These are phyloP conservation scores for Xestoiulus laeticollis DNA, from an alignment of 2,888 invertebrate species.

Conservation along the genomic window DNA sequence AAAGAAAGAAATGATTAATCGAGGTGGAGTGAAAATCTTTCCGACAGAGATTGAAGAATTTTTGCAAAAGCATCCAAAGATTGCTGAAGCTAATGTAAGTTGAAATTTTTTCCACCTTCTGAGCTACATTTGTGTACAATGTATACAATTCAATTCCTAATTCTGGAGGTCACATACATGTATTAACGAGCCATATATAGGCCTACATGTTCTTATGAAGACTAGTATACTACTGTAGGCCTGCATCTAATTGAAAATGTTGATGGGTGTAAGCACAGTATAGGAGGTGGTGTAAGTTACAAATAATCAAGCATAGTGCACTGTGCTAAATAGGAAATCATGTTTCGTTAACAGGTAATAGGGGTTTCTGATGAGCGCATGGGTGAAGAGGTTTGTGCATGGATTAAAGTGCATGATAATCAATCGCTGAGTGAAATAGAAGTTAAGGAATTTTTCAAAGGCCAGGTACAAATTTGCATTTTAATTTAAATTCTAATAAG, in stretches of 20 bases:
- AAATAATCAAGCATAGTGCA: too few species aligned
- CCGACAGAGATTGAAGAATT: slow-evolving; percentile 68
- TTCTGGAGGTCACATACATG: too few species aligned
- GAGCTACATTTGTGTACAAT: too few species aligned
- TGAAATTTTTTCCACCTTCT: neutral
- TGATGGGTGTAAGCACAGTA: too few species aligned
- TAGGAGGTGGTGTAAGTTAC: too few species aligned
- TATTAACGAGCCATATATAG: too few species aligned
- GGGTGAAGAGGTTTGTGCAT: neutral
- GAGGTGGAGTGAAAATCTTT: slow-evolving; percentile 70
- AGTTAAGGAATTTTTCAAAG: neutral
- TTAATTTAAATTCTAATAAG: neutral
- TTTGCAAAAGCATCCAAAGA: slow-evolving; percentile 66
- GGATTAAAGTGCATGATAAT: neutral
- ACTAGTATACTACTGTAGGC: too few species aligned
- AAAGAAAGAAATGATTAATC: slow-evolving; percentile 67
- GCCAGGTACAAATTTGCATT: neutral
- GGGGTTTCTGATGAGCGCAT: neutral
- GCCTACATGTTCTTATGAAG: too few species aligned
- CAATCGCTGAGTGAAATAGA: neutral
- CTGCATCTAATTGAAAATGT: too few species aligned
- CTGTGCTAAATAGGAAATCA: too few species aligned
- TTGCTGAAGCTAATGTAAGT: slow-evolving; percentile 65
- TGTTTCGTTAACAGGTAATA: neutral
- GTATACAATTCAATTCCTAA: too few species aligned